Evolutionary conservation across 2,888 invertebrate species (phyloP), one percentile per base, ranked within the genome.

Genomic region (Prenolepis imparis): DNA sequence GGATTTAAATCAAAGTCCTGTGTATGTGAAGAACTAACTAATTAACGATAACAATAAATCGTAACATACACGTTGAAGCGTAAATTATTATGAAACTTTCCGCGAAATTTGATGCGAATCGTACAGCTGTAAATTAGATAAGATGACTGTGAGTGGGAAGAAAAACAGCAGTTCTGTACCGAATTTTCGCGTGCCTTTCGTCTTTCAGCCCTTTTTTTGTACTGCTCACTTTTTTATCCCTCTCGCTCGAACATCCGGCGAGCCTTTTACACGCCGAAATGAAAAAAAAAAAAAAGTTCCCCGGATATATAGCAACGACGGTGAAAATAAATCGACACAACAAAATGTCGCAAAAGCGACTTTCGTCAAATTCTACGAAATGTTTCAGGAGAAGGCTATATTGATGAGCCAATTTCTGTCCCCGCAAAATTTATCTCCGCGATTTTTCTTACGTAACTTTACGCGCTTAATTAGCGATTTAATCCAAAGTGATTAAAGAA

Each of bases 101-200:
- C 1, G 15, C 8, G 24, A 32, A 18, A 21, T 44, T 32, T 15
- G 9, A 24, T 12, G 18, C 3, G 21, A 41, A 32, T 41, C n/a
- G 24, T 44, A 9, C 28, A 59, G 28, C 57, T 72, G 24, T 48
- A 32, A 59, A 59, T 72, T 36, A 59, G 12, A 57, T 36, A 21
- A 80, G 21, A 21, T 3, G 11, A 11, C n/a, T n/a, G 3, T 28
- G 41, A 52, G 57, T 21, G 24, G 9, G 18, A 24, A 70, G 73
- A 48, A 52, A 52, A 80, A 73, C 41, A 66, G n/a, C 36, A 21
- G 41, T 11, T 59, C 44, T 32, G 32, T 21, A 32, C 2, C 73
- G 59, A 18, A 78, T 70, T 73, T 80, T 73, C 59, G n/a, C 44
- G n/a, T 57, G 32, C 59, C 55, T 44, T 59, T 21, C 21, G 44